Base-by-base conservation (phyloP, 2,888 invertebrate genomes). In the Machimus atricapillus region DNA sequence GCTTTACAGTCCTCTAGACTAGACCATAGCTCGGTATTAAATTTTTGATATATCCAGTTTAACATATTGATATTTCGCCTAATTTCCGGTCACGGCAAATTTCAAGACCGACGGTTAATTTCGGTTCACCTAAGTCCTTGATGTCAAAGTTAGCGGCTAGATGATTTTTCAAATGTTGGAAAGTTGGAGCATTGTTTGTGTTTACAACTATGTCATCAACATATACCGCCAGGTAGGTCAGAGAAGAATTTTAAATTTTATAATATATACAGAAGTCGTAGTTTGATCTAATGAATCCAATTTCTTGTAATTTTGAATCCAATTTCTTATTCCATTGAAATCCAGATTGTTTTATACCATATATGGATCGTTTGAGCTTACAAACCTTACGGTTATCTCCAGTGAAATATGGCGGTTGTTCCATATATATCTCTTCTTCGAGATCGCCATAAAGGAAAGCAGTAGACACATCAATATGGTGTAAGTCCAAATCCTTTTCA, bases 171-270 rank as follows among this genome's bases (percentile, higher is more conserved):
- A 46, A 16, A 16, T 46, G 46, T 46, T 46, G 14, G 16, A 46
- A 46, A 16, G 14, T 46, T 16, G 16, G 16, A 16, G 16, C 12
- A 46, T 46, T 46, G 5, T 46, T 46, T 46, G 46, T 46, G 16
- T 16, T 16, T 46, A 46, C 16, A 46, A 46, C 16, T 16, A 46
- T 46, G 16, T 89, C 89, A 83, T 90, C 90, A 8, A 90, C 89
- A 88, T 89, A 89, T 16, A 89, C 81, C 8, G 88, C 89, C 6
- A 89, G 27, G n/a, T 89, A 87, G 14, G 87, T 43, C 82, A 76
- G 87, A 37, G 83, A 73, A 37, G 87, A 73, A 7, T 87, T 85
- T 31, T 58, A 88, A n/a, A 87, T 81, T 16, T 85, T 82, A 23
- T 86, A 56, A 87, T 87, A 89, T 23, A 90, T 73, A 46, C 87